Conservation (phyloP, 2,888 invertebrate genomes). For the Marasmarcha lunaedactyla region DNA sequence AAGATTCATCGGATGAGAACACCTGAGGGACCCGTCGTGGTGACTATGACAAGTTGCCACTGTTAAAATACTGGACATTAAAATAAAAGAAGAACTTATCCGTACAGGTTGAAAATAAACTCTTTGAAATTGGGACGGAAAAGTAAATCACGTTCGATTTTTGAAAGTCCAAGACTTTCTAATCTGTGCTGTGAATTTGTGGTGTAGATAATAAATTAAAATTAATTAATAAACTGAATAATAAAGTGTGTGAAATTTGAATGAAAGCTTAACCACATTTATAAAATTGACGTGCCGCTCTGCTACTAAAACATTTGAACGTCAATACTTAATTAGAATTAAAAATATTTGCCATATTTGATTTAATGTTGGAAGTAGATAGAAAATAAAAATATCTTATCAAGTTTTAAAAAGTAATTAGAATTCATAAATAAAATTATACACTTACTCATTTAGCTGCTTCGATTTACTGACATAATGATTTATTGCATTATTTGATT, state of each 20-base stretch:
- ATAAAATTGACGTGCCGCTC: no score
- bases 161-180: slow-evolving; percentile 15
- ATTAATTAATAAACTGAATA: slow-evolving; percentile 12
- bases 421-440: no score
- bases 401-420: no score
- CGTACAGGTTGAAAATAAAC: slow-evolving; percentile 2
- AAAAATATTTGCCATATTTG: no score
- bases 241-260: slow-evolving; percentile 5
- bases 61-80: slow-evolving; percentile 53
- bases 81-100: slow-evolving; percentile 32
- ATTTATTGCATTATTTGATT: no score
- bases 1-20: slow-evolving; percentile 61
- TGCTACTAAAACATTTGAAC: no score
- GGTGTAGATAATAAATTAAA: slow-evolving; percentile 22
- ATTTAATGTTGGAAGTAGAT: no score
- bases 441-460: no score
- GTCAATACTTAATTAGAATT: no score
- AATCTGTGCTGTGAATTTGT: slow-evolving; percentile 42
- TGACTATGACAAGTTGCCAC: slow-evolving; percentile 63
- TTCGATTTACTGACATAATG: no score
- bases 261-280: no score
- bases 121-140: background rate
- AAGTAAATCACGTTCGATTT: background rate
- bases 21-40: slow-evolving; percentile 66
- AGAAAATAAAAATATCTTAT: no score